These are phyloP conservation scores for Tenthredo notha DNA, from an alignment of 2,888 invertebrate species.

Conservation along the genomic window DNA sequence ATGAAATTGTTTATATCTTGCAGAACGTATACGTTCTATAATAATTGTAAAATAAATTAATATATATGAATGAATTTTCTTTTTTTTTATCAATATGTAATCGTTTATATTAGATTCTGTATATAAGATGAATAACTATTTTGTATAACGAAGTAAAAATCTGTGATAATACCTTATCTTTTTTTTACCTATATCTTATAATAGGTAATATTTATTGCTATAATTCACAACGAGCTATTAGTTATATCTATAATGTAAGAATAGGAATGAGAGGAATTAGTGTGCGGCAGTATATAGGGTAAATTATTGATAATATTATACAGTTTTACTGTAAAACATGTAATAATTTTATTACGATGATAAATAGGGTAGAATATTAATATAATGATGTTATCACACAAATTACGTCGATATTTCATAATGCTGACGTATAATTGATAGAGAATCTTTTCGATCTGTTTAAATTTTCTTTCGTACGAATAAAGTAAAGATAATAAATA, in stretches of 20 bases:
- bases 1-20: background rate
- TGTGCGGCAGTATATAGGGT: background rate
- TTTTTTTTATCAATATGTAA: conserved; percentile 6
- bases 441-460: background rate
- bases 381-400: conserved; percentile 5
- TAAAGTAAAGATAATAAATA: background rate
- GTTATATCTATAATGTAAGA: background rate
- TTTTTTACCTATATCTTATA: background rate
- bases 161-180: conserved; percentile 64
- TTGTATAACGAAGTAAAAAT: conserved; percentile 70
- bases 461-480: background rate
- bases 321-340: background rate
- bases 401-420: background rate
- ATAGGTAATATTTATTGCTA: background rate
- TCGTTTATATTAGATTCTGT: conserved; percentile 59
- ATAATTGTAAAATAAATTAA: conserved; percentile 35
- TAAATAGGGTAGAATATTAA: conserved; percentile 9
- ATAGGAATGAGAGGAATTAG: background rate
- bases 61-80: conserved; percentile 32
- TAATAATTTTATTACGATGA: background rate
- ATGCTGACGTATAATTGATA: background rate
- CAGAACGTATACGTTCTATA: conserved; percentile 27
- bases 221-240: background rate
- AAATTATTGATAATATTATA: background rate
- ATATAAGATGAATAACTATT: conserved; percentile 71